Conservation (phyloP, 2,888 invertebrate species). For the Cryptocheilus praepositus region DNA sequence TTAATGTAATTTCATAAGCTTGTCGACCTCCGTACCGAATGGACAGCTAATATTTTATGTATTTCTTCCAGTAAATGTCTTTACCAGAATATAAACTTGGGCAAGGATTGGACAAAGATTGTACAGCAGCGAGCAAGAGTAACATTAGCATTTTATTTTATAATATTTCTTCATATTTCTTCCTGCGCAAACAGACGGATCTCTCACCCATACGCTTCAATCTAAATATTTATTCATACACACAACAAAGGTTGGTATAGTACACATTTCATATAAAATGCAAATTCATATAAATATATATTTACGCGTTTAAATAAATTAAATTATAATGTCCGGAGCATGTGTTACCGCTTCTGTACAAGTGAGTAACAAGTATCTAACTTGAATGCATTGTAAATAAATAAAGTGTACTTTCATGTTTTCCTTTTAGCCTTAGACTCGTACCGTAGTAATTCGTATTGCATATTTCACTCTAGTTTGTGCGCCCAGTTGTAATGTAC, state of each 20-base stretch:
- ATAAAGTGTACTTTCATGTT: too few relatives aligned
- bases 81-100: constrained; percentile 7
- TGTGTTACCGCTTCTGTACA: constrained; percentile 13
- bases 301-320: constrained; percentile 36
- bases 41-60: neutral
- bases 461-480: too few relatives aligned
- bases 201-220: constrained; percentile 18
- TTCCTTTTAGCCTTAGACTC: too few relatives aligned
- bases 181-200: constrained; percentile 36
- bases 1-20: too few relatives aligned
- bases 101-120: neutral
- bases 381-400: too few relatives aligned
- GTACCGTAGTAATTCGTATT: too few relatives aligned
- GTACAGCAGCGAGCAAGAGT: neutral
- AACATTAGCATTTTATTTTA: constrained; percentile 26
- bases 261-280: constrained; percentile 35
- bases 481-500: too few relatives aligned
- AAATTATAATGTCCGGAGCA: neutral
- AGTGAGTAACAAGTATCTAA: too few relatives aligned
- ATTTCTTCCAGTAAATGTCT: constrained; percentile 8
- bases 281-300: constrained; percentile 34
- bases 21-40: too few relatives aligned
- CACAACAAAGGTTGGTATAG: constrained; percentile 24
- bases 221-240: constrained; percentile 37
- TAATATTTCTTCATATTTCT: constrained; percentile 24